These are phyloP conservation scores for Leptopilina drosophilae DNA, from an alignment of 2,888 invertebrate genomes.

Conservation along the genomic window DNA sequence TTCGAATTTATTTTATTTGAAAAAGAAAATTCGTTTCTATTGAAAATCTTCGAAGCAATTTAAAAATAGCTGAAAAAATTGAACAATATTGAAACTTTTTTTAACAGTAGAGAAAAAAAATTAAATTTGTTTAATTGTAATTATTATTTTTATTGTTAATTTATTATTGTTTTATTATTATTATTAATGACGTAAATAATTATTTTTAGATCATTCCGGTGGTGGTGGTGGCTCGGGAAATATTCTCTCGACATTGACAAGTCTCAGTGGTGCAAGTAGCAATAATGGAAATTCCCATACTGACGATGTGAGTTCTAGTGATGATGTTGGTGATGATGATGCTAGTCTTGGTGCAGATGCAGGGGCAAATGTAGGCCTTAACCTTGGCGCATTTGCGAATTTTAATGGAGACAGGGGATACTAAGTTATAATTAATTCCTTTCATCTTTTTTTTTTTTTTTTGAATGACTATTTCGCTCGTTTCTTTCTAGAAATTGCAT, in stretches of 20 bases:
- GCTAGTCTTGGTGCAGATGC: constrained; percentile 43
- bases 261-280: constrained; percentile 58
- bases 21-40: too few relatives aligned
- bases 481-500: constrained; percentile 9
- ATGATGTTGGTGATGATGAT: constrained; percentile 22
- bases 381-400: constrained; percentile 67
- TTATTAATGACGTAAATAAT: background rate
- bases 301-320: constrained; percentile 51
- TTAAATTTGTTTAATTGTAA: background rate
- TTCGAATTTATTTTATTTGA: too few relatives aligned
- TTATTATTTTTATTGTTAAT: background rate
- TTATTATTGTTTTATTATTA: background rate
- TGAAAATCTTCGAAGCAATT: too few relatives aligned
- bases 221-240: constrained; percentile 78
- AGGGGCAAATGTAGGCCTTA: constrained; percentile 57
- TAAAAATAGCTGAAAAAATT: too few relatives aligned
- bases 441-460: constrained; percentile 25
- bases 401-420: constrained; percentile 63
- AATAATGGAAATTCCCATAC: constrained; percentile 46
- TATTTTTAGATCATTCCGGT: constrained; percentile 58
- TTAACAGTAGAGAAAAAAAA: too few relatives aligned
- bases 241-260: constrained; percentile 52
- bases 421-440: constrained; percentile 20
- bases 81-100: too few relatives aligned
- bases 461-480: background rate